Base-by-base conservation (phyloP, 1,140 invertebrate genomes). In the Dendroctonus ponderosae region DNA sequence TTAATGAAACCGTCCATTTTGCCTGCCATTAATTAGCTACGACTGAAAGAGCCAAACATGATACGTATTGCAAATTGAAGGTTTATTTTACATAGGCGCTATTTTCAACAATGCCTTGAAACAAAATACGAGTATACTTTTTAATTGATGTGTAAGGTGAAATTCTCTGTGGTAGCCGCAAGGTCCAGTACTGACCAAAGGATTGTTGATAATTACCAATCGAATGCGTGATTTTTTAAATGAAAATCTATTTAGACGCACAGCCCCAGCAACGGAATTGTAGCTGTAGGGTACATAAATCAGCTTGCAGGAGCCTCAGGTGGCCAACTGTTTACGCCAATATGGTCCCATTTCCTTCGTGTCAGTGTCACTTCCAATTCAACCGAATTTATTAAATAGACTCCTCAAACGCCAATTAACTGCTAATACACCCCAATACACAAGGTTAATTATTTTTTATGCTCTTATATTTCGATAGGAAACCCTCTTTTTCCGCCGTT, bases 361-460 rank as follows among this genome's bases (percentile, higher is more conserved):
- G 38, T 54, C 51, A 53, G 50, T 63, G 61, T 63, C 61, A 63
- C 50, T 53, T 52, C 61, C 61, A 63, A 63, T 63, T 52, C 40
- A 53, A 63, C 61, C 40, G 51, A 37, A 63, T 63, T 63, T 54
- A 63, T 63, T 63, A 63, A 63, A 63, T 63, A 53, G 61, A 63
- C 49, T 49, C 43, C 61, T 63, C 50, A 54, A 63, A 63, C 41
- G 61, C 61, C 61, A 63, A 63, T 63, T 63, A 63, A 63, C 50
- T 43, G n/a, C 50, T 54, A 54, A 63, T 54, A 63, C 49, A 54
- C 52, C 61, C 61, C 39, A 54, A 53, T 54, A 54, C 52, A 49
- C 14, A 61, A 39, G 46, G 50, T 63, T 63, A 63, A 63, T 63
- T 63, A 63, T 63, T 53, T 54, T 54, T 63, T 63, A 54, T 56